Percentiles rank a stretch among this genome's conserved stretches.
phyloP scores from a whole-genome alignment of 2,113 vertebrate genomes.

The Synchiropus splendidus region DNA sequence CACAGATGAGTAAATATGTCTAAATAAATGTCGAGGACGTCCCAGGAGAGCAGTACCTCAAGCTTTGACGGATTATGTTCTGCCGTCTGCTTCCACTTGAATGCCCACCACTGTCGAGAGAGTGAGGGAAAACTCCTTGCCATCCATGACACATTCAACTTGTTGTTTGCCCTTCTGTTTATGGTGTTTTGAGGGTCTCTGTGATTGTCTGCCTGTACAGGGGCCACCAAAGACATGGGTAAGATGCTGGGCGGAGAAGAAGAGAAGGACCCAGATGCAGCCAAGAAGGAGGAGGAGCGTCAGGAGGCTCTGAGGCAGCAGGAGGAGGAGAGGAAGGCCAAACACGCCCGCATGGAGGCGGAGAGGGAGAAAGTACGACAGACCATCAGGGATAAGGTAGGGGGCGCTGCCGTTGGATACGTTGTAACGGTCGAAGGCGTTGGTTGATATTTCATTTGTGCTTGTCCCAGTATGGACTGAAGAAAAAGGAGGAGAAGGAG shows the following conservation, averaged over 20 bases:
- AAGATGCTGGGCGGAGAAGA: constrained; percentile 98
- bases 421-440: too few species aligned
- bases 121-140: too few species aligned
- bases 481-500: constrained; percentile 98
- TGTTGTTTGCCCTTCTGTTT: neutral
- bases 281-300: constrained; percentile 94
- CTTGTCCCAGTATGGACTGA: constrained; percentile 81
- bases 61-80: too few species aligned
- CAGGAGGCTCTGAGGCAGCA: constrained; percentile 94
- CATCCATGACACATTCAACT: too few species aligned
- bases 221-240: constrained; percentile 99
- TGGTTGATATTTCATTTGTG: too few species aligned
- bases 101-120: too few species aligned
- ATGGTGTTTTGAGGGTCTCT: neutral
- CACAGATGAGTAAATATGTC: too few species aligned
- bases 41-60: too few species aligned
- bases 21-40: too few species aligned
- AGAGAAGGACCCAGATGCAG: constrained; percentile 92
- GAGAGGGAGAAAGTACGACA: constrained; percentile 97
- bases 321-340: constrained; percentile 93
- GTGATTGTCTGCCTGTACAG: constrained; percentile 44
- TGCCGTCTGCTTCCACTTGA: too few species aligned
- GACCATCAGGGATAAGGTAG: constrained; percentile 96
- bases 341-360: constrained; percentile 90
- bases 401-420: too few species aligned